Percentiles rank a stretch among this genome's conserved stretches.
Evolutionary conservation across 2,888 invertebrate genomes (phyloP).

Genomic region (Carcina quercana): DNA sequence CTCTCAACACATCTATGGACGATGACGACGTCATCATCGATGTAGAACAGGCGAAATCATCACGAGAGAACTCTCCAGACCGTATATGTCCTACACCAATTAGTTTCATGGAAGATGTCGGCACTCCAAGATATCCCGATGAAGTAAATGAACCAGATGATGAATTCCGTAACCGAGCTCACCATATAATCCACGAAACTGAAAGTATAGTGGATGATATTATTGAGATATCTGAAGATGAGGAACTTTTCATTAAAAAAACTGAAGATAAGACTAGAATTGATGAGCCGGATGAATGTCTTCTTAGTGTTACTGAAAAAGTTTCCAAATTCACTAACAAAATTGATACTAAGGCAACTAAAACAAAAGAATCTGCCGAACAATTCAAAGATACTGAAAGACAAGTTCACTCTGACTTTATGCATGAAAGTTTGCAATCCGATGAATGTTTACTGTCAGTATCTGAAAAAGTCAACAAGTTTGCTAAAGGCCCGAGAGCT

Average conservation of each 20-base stretch:
- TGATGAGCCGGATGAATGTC: conserved; percentile 61
- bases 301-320: conserved; percentile 74
- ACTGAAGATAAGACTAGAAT: conserved; percentile 44
- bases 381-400: conserved; percentile 46
- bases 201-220: conserved; percentile 76
- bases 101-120: conserved; percentile 71
- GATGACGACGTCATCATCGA: conserved; percentile 78
- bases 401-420: conserved; percentile 64
- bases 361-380: conserved; percentile 36
- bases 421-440: conserved; percentile 61
- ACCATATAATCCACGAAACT: conserved; percentile 72
- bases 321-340: conserved; percentile 65
- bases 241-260: conserved; percentile 55
- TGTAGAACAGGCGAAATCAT: conserved; percentile 82
- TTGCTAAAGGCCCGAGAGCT: conserved; percentile 64
- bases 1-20: conserved; percentile 64
- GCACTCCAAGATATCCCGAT: conserved; percentile 82
- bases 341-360: conserved; percentile 39
- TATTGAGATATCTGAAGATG: conserved; percentile 69
- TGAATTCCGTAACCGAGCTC: conserved; percentile 51
- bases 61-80: conserved; percentile 84
- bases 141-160: conserved; percentile 85
- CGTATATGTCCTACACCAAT: conserved; percentile 80
- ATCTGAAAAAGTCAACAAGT: conserved; percentile 80
- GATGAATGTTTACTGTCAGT: conserved; percentile 80